These are phyloP conservation scores for Epinotia demarniana DNA, from an alignment of 2,888 invertebrate species.

Conservation along the genomic window DNA sequence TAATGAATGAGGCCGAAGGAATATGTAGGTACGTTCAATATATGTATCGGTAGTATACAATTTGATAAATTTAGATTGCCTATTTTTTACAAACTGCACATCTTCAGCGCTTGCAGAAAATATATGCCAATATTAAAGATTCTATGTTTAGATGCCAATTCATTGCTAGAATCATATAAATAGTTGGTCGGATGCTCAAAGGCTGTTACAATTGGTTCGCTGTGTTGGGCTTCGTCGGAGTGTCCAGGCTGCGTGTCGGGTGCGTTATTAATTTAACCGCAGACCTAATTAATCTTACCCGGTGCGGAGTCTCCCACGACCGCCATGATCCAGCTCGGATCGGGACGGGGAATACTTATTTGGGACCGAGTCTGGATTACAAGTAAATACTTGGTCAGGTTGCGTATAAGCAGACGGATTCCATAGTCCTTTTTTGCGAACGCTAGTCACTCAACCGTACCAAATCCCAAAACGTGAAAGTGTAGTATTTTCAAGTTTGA, in stretches of 20 bases:
- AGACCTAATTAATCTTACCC: conserved; percentile 81
- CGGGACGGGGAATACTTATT: not conserved
- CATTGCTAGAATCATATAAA: not conserved
- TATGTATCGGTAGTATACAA: too few species aligned
- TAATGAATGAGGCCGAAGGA: too few species aligned
- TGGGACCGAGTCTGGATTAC: conserved; percentile 1
- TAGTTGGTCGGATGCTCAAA: not conserved
- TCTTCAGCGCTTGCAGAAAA: too few species aligned
- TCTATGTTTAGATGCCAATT: too few species aligned
- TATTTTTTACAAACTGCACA: too few species aligned
- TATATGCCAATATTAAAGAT: too few species aligned
- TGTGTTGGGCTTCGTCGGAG: conserved; percentile 40
- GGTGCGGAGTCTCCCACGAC: conserved; percentile 73
- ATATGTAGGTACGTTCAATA: too few species aligned
- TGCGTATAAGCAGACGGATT: not conserved
- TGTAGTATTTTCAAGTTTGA: too few species aligned
- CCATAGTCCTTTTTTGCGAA: not conserved
- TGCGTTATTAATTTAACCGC: conserved; percentile 80
- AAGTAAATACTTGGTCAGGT: conserved; percentile 1
- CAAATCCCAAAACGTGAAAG: not conserved
- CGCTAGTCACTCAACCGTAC: not conserved
- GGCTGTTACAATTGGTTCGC: conserved; percentile 60
- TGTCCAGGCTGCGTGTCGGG: conserved; percentile 66
- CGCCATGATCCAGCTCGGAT: conserved; percentile 45
- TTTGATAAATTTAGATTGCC: too few species aligned